Conservation (phyloP, 1,140 invertebrate species). For the Streblospio benedicti region DNA sequence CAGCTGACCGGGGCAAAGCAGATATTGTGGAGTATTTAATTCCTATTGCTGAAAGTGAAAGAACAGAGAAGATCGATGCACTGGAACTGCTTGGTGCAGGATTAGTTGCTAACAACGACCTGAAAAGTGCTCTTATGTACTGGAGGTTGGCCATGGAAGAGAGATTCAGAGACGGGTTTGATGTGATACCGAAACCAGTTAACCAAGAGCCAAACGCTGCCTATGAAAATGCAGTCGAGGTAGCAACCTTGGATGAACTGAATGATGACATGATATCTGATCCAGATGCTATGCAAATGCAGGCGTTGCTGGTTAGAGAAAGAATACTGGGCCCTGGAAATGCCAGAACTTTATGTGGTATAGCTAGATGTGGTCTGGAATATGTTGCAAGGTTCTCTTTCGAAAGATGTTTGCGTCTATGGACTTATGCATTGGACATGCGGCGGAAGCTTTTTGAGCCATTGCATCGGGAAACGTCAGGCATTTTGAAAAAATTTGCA, state of each 20-base stretch:
- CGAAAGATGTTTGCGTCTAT: slow-evolving; percentile 78
- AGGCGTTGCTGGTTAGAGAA: slow-evolving; percentile 85
- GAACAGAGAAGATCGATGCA: slow-evolving; percentile 77
- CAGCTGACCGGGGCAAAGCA: slow-evolving; percentile 81
- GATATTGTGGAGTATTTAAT: slow-evolving; percentile 89
- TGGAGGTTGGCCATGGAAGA: slow-evolving; percentile 84
- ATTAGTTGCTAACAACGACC: slow-evolving; percentile 93
- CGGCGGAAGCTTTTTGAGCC: slow-evolving; percentile 79
- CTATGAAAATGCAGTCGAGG: slow-evolving; percentile 78
- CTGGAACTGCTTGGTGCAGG: slow-evolving; percentile 89
- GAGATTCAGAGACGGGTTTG: slow-evolving; percentile 51
- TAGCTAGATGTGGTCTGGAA: slow-evolving; percentile 81
- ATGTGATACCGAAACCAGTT: slow-evolving; percentile 41
- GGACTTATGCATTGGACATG: slow-evolving; percentile 95
- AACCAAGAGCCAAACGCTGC: slow-evolving; percentile 60
- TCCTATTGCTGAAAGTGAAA: too few species aligned
- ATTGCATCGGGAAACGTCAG: slow-evolving; percentile 89
- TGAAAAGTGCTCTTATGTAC: slow-evolving; percentile 74
- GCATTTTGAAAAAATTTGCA: slow-evolving; percentile 82
- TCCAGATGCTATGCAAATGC: slow-evolving; percentile 93
- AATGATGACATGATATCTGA: slow-evolving; percentile 81
- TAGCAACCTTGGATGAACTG: slow-evolving; percentile 64
- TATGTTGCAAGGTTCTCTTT: slow-evolving; percentile 88
- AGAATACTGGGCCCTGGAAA: slow-evolving; percentile 87
- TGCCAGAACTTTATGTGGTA: slow-evolving; percentile 92